A percentile compares a stretch with the other conserved stretches of the same genome.
Conservation (phyloP, 1,140 invertebrate species). For the Brevipalpus yothersi region DNA sequence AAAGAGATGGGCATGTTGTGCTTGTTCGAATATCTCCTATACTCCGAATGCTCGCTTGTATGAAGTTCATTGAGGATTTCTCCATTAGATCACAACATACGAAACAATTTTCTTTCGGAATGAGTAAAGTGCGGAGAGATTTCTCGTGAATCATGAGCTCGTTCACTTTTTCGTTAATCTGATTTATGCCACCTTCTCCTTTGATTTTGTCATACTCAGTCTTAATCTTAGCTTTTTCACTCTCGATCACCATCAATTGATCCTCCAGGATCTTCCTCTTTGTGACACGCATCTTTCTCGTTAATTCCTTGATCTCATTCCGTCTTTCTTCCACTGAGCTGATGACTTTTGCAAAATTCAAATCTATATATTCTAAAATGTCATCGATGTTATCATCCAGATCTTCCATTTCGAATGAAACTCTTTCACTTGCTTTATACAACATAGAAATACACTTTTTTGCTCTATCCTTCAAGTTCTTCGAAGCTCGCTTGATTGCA, state of each 20-base stretch:
- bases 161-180: constrained; percentile 65
- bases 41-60: constrained; percentile 19
- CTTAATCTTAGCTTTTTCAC: constrained; percentile 65
- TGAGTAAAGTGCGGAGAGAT: constrained; percentile 45
- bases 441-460: constrained; percentile 69
- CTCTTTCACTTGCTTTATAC: constrained; percentile 42
- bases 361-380: constrained; percentile 26
- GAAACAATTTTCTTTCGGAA: constrained; percentile 73
- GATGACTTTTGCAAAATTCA: constrained; percentile 47
- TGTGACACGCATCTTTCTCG: constrained; percentile 43
- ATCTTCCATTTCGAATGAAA: constrained; percentile 34
- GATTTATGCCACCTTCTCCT: constrained; percentile 58
- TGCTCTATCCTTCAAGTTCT: constrained; percentile 79
- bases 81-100: constrained; percentile 48
- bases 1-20: constrained; percentile 52
- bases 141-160: constrained; percentile 61
- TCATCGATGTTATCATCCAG: constrained; percentile 37
- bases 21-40: constrained; percentile 41
- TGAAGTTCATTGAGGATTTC: constrained; percentile 21
- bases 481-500: constrained; percentile 85
- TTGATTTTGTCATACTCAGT: constrained; percentile 63
- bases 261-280: constrained; percentile 64
- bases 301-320: constrained; percentile 36
- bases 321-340: constrained; percentile 45
- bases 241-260: constrained; percentile 60